Conservation (phyloP, 2,888 invertebrate species). For the Trichopoda pennipes region DNA sequence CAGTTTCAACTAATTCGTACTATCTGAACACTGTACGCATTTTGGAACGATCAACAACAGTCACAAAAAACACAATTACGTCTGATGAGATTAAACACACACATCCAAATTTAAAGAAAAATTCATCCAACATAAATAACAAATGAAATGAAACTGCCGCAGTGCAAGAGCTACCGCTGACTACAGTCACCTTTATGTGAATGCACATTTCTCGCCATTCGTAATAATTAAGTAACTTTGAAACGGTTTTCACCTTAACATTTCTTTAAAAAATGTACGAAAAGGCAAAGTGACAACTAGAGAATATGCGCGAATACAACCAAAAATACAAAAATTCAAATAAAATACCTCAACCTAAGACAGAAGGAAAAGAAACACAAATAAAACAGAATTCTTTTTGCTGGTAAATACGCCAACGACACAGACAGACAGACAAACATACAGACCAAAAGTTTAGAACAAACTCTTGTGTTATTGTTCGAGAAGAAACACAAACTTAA, state of each 20-base stretch:
- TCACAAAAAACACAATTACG: conserved; percentile 27
- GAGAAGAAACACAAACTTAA: conserved; percentile 18
- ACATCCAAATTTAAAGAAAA: conserved; percentile 35
- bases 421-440: background rate
- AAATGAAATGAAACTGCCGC: conserved; percentile 9
- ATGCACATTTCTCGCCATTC: conserved; percentile 42
- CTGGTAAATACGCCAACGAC: background rate
- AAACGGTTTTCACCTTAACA: conserved; percentile 66
- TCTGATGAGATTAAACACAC: conserved; percentile 58
- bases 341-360: conserved; percentile 32
- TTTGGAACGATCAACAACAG: conserved; percentile 12
- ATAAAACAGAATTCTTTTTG: conserved; percentile 23
- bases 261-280: conserved; percentile 61
- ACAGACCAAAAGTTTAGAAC: background rate
- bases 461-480: background rate
- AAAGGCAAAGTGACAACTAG: background rate
- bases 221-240: conserved; percentile 67
- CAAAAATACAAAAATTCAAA: conserved; percentile 24
- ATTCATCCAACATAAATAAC: background rate
- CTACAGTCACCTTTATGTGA: conserved; percentile 35
- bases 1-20: conserved; percentile 56
- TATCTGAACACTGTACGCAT: conserved; percentile 58
- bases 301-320: conserved; percentile 44
- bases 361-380: conserved; percentile 1
- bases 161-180: conserved; percentile 20